Base-by-base conservation (phyloP, 2,113 vertebrate species). In the Petroica traversi region DNA sequence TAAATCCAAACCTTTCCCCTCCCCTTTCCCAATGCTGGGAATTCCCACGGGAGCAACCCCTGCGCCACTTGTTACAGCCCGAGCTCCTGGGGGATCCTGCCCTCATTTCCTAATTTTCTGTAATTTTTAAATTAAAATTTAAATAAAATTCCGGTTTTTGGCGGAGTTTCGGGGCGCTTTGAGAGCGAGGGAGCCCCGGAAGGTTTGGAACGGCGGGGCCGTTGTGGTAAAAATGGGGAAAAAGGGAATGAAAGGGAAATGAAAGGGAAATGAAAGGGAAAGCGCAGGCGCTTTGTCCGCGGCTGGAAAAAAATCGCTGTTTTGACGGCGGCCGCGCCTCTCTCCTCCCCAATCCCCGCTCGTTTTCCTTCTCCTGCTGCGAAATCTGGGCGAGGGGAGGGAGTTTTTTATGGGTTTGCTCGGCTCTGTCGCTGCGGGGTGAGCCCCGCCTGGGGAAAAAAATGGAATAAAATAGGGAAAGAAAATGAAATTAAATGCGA, bases 41-140 rank as follows among this genome's bases (percentile, higher is more conserved):
- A 45, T 57, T 43, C 17, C 19, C 29, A 9, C 69, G 43, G 48
- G 41, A 48, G 23, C 18, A 8, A 78, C 77, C 80, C 24, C 36
- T 63, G 26, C 49, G 51, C 89, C 93, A 95, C 93, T 96, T 97
- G 95, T 97, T 95, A 97, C 58, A 77, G 85, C 59, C 33, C 5
- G 48, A 22, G 67, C 40, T 16, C 18, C 40, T 41, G 40, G 40
- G 40, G 40, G 40, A n/a, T n/a, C n/a, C n/a, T n/a, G n/a, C n/a
- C n/a, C n/a, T n/a, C n/a, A n/a, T n/a, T n/a, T n/a, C n/a, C n/a
- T n/a, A n/a, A n/a, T n/a, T n/a, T n/a, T n/a, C n/a, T n/a, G n/a
- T n/a, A n/a, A n/a, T n/a, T n/a, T n/a, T n/a, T n/a, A n/a, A n/a
- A n/a, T n/a, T n/a, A n/a, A n/a, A n/a, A n/a, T n/a, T n/a, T n/a